These are phyloP conservation scores for Plutomurus gul DNA, from an alignment of 1,140 invertebrate genomes.

Conservation along the genomic window DNA sequence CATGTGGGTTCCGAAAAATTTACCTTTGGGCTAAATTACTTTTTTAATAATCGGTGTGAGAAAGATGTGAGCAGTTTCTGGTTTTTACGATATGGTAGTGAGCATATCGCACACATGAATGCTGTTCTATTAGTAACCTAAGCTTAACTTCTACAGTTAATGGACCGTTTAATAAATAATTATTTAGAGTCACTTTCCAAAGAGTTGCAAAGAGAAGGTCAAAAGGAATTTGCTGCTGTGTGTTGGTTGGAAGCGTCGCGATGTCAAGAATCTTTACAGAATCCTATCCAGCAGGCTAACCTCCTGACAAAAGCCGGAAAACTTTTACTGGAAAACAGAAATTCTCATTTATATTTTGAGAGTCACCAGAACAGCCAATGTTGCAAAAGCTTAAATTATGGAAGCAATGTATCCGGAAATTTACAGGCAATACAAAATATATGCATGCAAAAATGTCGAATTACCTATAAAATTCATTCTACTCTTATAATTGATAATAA, in stretches of 20 bases:
- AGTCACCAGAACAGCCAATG: neutral
- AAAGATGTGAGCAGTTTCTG: no score
- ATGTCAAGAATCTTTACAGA: constrained; percentile 50
- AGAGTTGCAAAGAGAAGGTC: constrained; percentile 48
- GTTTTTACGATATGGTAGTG: no score
- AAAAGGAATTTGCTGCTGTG: constrained; percentile 48
- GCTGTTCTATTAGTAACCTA: no score
- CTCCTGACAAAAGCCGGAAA: constrained; percentile 38
- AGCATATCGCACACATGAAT: no score
- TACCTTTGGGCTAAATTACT: no score
- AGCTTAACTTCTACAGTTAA: no score
- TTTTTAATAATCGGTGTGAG: no score
- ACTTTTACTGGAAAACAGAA: constrained; percentile 19
- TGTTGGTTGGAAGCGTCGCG: constrained; percentile 49
- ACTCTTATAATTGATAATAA: neutral
- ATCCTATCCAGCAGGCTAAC: constrained; percentile 45
- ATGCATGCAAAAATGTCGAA: neutral
- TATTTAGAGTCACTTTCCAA: constrained; percentile 39
- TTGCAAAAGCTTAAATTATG: neutral
- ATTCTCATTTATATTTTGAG: constrained; percentile 16
- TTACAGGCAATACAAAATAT: neutral
- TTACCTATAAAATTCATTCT: neutral
- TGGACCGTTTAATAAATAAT: neutral
- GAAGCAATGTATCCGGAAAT: constrained; percentile 4
- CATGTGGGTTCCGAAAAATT: no score